Conservation (phyloP, 2,888 invertebrate genomes). For the Hymenopus coronatus region DNA sequence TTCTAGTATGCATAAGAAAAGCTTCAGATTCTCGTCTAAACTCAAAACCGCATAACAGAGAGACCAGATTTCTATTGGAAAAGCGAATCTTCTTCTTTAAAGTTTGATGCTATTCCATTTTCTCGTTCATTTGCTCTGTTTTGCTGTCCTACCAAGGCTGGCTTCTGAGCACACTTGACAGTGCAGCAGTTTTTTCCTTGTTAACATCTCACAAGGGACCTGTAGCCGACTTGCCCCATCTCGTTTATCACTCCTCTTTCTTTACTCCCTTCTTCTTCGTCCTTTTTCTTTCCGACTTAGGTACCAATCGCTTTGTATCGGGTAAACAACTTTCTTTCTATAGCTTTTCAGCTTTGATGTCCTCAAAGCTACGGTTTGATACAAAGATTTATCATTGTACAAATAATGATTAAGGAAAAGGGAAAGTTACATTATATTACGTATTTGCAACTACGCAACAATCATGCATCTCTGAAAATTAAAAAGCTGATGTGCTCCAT, state of each 20-base stretch:
- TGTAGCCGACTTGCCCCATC: neutral
- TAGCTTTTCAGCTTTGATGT: neutral
- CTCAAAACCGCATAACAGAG: too few relatives aligned
- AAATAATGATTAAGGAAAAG: too few relatives aligned
- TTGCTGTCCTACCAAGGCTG: neutral
- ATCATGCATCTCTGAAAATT: too few relatives aligned
- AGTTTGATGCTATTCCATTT: neutral
- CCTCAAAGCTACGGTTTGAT: neutral
- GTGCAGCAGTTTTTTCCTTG: neutral
- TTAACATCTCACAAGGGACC: neutral
- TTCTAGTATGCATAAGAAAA: too few relatives aligned
- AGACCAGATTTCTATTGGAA: too few relatives aligned
- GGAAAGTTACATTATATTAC: too few relatives aligned
- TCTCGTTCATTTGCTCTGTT: neutral
- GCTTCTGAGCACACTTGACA: neutral
- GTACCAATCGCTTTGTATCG: neutral
- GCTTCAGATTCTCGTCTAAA: too few relatives aligned
- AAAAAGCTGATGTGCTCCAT: too few relatives aligned
- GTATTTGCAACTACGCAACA: too few relatives aligned
- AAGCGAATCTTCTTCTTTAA: neutral
- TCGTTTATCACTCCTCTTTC: neutral
- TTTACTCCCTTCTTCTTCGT: neutral
- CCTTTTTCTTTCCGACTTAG: neutral
- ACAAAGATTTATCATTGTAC: neutral
- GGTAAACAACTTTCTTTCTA: neutral